Evolutionary conservation across 2,888 invertebrate species (phyloP).

Genomic region (Tolmerus cingulatus): DNA sequence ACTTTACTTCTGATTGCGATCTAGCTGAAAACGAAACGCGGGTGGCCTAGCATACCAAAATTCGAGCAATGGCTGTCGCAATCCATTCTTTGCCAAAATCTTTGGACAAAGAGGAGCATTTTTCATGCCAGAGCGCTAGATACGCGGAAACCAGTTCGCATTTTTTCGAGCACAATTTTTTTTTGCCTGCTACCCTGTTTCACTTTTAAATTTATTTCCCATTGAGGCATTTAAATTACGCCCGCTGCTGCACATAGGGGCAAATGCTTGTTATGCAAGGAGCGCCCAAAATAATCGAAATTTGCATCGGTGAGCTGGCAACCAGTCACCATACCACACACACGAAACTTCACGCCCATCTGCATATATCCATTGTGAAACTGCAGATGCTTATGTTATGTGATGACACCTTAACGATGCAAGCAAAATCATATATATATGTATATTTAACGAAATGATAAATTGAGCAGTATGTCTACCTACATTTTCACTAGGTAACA

Average conservation of each 20-base stretch:
- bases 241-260: neutral
- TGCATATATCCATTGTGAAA: neutral
- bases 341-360: neutral
- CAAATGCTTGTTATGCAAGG: neutral
- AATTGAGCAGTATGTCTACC: neutral
- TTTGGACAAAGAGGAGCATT: neutral
- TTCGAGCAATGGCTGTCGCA: neutral
- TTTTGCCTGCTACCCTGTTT: neutral
- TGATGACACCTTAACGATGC: neutral
- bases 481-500: neutral
- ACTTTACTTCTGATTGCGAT: neutral
- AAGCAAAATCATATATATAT: neutral
- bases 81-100: neutral
- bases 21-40: neutral
- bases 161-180: neutral
- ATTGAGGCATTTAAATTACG: neutral
- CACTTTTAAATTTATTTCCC: neutral
- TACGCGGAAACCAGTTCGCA: neutral
- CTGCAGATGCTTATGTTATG: neutral
- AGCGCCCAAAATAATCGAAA: neutral
- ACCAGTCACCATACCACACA: neutral
- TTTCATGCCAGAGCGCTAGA: neutral
- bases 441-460: neutral
- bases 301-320: neutral
- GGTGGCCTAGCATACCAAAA: neutral